A percentile compares a stretch with the other conserved stretches of the same genome.
phyloP scores from a whole-genome alignment of 2,797 vertebrate species.

The Falco biarmicus region DNA sequence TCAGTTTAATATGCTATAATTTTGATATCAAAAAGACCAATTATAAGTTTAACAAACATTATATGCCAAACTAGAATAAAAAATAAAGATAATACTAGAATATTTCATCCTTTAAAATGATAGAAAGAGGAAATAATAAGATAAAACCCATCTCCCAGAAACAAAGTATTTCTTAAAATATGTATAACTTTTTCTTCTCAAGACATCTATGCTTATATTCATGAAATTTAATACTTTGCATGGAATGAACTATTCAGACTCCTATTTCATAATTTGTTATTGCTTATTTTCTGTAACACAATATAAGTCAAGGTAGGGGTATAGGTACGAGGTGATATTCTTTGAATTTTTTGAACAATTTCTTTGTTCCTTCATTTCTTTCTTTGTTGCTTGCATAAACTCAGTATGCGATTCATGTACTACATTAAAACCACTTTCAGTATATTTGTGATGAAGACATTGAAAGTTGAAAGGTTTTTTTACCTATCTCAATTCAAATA shows the following conservation, averaged over 20 bases:
- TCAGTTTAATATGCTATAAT: constrained; percentile 25
- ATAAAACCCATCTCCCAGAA: constrained; percentile 33
- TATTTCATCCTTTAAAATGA: constrained; percentile 23
- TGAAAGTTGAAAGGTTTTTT: not conserved
- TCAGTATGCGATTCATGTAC: not conserved
- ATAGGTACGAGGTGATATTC: not conserved
- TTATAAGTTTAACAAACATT: not conserved
- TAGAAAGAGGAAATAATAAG: constrained; percentile 32
- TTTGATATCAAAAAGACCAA: constrained; percentile 45
- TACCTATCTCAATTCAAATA: not conserved
- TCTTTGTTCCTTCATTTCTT: not conserved
- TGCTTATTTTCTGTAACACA: constrained; percentile 20
- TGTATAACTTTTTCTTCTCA: not conserved
- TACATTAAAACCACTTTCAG: not conserved
- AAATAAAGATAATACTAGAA: not conserved
- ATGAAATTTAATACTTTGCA: constrained; percentile 2
- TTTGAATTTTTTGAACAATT: constrained; percentile 4
- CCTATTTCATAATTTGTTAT: not conserved
- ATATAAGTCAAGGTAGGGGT: not conserved
- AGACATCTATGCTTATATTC: not conserved
- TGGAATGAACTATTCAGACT: not conserved
- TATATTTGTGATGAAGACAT: not conserved
- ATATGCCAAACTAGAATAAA: not conserved
- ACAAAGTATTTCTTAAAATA: constrained; percentile 43
- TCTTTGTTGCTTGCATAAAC: not conserved